Base-by-base conservation (phyloP, 2,113 vertebrate genomes). In the Tauraco erythrolophus region DNA sequence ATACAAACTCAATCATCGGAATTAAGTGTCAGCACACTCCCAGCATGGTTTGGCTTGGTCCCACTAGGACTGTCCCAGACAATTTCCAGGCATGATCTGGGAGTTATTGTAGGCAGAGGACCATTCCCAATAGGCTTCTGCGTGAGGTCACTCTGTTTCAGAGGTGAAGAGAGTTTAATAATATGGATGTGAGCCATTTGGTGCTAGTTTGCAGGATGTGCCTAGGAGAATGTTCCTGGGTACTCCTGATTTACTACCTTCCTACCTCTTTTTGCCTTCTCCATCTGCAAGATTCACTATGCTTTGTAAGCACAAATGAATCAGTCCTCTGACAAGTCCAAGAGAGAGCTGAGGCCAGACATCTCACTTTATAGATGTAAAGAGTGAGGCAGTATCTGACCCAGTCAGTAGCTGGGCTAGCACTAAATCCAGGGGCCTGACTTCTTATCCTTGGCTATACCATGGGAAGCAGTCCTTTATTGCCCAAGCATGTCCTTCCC, bases 241-340 rank as follows among this genome's bases (percentile, higher is more conserved):
- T 58, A 37, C 58, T 91, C 54, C 80, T 92, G 89, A 96, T 94
- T 96, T 96, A 96, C 80, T 78, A 1, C 48, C 61, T 81, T 91
- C 51, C 69, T 92, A 51, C 39, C 39, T 82, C 51, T 91, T 84
- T 91, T 79, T 91, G 43, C 86, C 58, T 88, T 92, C 77, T 92
- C 33, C 69, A 48, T 89, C 84, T 84, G 84, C 61, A 75, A 87
- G 91, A 91, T 92, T 91, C 86, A 92, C 50, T 89, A 77, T 91
- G 53, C 69, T 95, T 87, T 89, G 41, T 89, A 92, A 96, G 92
- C 80, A 88, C 41, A 82, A 87, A 97, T 94, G 39, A 95, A 94
- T 96, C 69, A 92, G 74, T 80, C 37, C 19, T 92, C 57, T 90
- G 89, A 85, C 81, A 89, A 46, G 48, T 65, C 66, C 8, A 8